Evolutionary conservation across 2,888 invertebrate genomes (phyloP).

Genomic region (Luperina nickerlii): DNA sequence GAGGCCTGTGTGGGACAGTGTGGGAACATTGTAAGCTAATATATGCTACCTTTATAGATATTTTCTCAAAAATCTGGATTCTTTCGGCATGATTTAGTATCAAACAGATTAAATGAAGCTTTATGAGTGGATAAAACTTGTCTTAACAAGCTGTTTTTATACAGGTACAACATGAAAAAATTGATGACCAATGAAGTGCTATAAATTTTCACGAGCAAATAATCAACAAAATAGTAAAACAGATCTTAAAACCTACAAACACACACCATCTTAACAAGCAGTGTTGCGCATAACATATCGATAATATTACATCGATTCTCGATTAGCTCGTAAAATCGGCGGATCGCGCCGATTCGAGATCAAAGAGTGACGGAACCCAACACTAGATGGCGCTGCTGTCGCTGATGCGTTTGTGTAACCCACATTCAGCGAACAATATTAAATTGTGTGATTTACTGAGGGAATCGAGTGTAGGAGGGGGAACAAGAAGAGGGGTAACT

Average conservation of each 20-base stretch:
- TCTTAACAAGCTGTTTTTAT: not conserved
- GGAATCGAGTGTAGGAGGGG: not conserved
- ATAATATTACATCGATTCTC: constrained; percentile 56
- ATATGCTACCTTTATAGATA: not conserved
- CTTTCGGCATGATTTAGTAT: not conserved
- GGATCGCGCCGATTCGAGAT: constrained; percentile 54
- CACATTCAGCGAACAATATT: constrained; percentile 60
- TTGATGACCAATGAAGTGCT: not conserved
- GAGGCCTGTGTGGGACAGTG: too few relatives aligned
- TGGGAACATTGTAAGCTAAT: too few relatives aligned
- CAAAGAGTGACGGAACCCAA: constrained; percentile 54
- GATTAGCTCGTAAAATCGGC: constrained; percentile 51
- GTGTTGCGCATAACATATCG: constrained; percentile 58
- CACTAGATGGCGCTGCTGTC: constrained; percentile 62
- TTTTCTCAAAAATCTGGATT: not conserved
- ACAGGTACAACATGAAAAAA: not conserved
- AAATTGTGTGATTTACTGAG: constrained; percentile 45
- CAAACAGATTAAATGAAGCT: not conserved
- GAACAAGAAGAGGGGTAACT: not conserved
- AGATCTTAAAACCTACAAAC: constrained; percentile 26
- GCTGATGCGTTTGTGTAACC: constrained; percentile 62
- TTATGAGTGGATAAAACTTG: not conserved
- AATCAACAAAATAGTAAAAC: constrained; percentile 34
- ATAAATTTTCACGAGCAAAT: not conserved
- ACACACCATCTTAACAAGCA: constrained; percentile 30